Evolutionary conservation across 1,140 invertebrate genomes (phyloP).

Genomic region (Drosophila pruinosa): DNA sequence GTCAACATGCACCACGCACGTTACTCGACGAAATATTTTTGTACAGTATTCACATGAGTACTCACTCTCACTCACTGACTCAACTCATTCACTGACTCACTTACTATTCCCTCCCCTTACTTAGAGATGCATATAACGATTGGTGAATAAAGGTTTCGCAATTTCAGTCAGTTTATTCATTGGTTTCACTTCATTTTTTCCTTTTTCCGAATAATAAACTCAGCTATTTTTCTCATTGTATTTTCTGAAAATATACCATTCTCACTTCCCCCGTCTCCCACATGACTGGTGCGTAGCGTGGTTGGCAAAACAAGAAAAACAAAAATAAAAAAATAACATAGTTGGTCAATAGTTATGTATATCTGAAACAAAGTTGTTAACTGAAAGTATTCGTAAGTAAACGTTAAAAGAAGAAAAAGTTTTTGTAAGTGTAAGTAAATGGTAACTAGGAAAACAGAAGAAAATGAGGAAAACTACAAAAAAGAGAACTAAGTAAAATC

Average conservation of each 20-base stretch:
- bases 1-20: background rate
- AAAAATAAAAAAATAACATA: constrained; percentile 27
- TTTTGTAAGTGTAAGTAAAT: constrained; percentile 61
- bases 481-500: constrained; percentile 32
- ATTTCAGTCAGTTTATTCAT: constrained; percentile 16
- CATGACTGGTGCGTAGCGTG: constrained; percentile 9
- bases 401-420: constrained; percentile 58
- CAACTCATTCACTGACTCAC: background rate
- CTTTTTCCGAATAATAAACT: background rate
- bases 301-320: constrained; percentile 2
- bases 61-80: background rate
- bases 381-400: constrained; percentile 73
- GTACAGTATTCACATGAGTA: constrained; percentile 14
- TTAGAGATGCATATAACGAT: background rate
- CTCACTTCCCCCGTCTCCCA: background rate
- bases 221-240: background rate
- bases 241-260: background rate
- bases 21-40: background rate
- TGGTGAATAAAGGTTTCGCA: constrained; percentile 37
- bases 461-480: constrained; percentile 13
- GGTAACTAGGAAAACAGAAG: constrained; percentile 22
- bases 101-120: background rate
- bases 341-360: constrained; percentile 69
- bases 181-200: constrained; percentile 27
- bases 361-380: constrained; percentile 75